These are phyloP conservation scores for Decapterus maruadsi DNA, from an alignment of 2,797 vertebrate genomes.

Conservation along the genomic window DNA sequence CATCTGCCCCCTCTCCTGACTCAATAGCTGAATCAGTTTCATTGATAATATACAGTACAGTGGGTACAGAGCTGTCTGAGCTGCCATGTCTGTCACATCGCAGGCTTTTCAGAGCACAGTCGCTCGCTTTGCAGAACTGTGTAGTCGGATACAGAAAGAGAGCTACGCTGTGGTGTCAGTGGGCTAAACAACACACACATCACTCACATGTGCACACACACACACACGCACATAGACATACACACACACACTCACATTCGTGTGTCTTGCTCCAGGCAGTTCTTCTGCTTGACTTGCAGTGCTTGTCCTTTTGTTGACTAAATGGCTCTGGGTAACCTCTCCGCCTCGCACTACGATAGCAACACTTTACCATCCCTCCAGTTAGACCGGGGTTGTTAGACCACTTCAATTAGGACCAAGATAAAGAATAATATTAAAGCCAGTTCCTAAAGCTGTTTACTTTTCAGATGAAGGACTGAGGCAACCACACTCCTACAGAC, in stretches of 20 bases:
- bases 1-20: not conserved
- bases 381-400: constrained; percentile 30
- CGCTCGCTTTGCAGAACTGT: constrained; percentile 24
- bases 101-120: constrained; percentile 39
- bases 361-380: constrained; percentile 55
- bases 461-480: not conserved
- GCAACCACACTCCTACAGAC: not conserved
- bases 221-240: constrained; percentile 28
- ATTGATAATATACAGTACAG: constrained; percentile 7
- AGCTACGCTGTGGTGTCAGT: constrained; percentile 43
- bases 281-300: constrained; percentile 83
- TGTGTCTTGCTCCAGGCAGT: constrained; percentile 68
- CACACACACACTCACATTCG: constrained; percentile 26
- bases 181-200: constrained; percentile 33
- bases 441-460: not conserved
- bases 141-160: constrained; percentile 31
- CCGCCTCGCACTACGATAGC: constrained; percentile 49
- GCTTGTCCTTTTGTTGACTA: constrained; percentile 73
- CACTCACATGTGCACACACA: constrained; percentile 24
- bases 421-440: not conserved
- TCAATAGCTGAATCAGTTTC: constrained; percentile 6
- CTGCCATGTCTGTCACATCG: constrained; percentile 21
- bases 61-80: not conserved
- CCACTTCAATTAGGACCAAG: constrained; percentile 2
- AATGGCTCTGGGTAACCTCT: constrained; percentile 66